A percentile compares a stretch with the other conserved stretches of the same genome.
These are phyloP conservation scores for Polypterus senegalus DNA, from an alignment of 2,113 vertebrate species.

Conservation along the genomic window DNA sequence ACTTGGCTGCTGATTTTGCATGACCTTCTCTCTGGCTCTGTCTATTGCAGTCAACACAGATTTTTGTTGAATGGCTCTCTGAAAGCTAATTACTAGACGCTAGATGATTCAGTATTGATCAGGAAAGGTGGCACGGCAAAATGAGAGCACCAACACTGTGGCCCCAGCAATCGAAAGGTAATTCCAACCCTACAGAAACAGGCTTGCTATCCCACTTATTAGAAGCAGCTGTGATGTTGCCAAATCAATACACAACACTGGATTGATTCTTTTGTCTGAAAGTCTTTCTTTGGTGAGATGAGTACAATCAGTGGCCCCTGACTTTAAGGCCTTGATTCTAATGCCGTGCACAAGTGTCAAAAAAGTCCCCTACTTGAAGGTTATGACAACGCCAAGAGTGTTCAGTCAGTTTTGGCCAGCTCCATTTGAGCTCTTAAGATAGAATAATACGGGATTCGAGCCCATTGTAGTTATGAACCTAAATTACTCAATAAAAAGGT, in stretches of 20 bases:
- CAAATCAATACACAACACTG: slow-evolving; percentile 76
- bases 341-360: slow-evolving; percentile 47
- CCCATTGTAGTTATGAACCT: too few relatives aligned
- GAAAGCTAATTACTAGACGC: slow-evolving; percentile 84
- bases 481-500: too few relatives aligned
- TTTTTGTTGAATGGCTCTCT: slow-evolving; percentile 68
- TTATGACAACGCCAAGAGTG: slow-evolving; percentile 12
- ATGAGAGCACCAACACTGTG: slow-evolving; percentile 73
- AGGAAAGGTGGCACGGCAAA: slow-evolving; percentile 73
- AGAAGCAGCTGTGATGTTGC: slow-evolving; percentile 84
- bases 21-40: slow-evolving; percentile 77
- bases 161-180: slow-evolving; percentile 84
- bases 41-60: slow-evolving; percentile 71
- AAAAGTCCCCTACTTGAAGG: slow-evolving; percentile 8
- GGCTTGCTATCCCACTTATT: slow-evolving; percentile 76
- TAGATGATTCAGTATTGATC: slow-evolving; percentile 84
- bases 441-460: too few relatives aligned
- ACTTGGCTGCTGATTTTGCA: slow-evolving; percentile 70
- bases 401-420: too few relatives aligned
- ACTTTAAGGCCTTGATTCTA: slow-evolving; percentile 63
- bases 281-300: slow-evolving; percentile 56
- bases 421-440: too few relatives aligned
- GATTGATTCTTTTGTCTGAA: slow-evolving; percentile 85
- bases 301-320: slow-evolving; percentile 76
- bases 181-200: slow-evolving; percentile 74